Percentiles rank a stretch among this genome's conserved stretches.
These are phyloP conservation scores for Ips typographus DNA, from an alignment of 1,140 invertebrate genomes.

Conservation along the genomic window DNA sequence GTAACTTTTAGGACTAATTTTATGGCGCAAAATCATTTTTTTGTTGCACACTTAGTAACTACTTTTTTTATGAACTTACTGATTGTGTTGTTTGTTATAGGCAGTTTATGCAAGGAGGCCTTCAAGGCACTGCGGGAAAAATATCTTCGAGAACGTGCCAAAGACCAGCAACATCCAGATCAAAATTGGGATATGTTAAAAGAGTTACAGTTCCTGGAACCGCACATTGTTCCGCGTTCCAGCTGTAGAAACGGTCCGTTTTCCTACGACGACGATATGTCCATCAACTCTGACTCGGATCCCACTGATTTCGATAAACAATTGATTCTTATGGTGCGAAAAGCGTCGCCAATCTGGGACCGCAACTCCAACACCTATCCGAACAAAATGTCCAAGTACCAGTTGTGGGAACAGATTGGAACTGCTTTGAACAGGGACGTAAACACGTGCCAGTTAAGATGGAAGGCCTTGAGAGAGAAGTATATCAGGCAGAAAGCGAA, in stretches of 20 bases:
- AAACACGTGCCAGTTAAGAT: conserved; percentile 39
- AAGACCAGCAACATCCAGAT: conserved; percentile 26
- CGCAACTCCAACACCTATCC: conserved; percentile 40
- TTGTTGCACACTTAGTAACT: no score
- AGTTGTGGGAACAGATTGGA: conserved; percentile 39
- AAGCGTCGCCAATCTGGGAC: conserved; percentile 41
- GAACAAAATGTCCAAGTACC: conserved; percentile 38
- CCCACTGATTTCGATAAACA: conserved; percentile 38
- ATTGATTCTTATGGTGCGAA: conserved; percentile 38
- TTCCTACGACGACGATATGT: conserved; percentile 11
- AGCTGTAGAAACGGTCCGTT: conserved; percentile 5
- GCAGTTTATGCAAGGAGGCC: conserved; percentile 29
- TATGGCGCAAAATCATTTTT: no score
- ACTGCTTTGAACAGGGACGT: conserved; percentile 35
- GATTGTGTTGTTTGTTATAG: no score
- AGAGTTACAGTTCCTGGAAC: conserved; percentile 39
- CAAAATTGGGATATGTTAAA: conserved; percentile 33
- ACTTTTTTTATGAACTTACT: conserved; percentile 24
- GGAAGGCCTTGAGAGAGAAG: conserved; percentile 45
- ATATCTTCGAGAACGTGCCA: conserved; percentile 42
- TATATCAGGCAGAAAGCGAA: conserved; percentile 44
- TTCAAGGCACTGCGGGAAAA: conserved; percentile 41
- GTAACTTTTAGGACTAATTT: no score
- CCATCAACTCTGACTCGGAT: conserved; percentile 21
- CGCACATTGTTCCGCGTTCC: conserved; percentile 36